Evolutionary conservation across 2,797 vertebrate species (phyloP).

Genomic region (Lacerta agilis): DNA sequence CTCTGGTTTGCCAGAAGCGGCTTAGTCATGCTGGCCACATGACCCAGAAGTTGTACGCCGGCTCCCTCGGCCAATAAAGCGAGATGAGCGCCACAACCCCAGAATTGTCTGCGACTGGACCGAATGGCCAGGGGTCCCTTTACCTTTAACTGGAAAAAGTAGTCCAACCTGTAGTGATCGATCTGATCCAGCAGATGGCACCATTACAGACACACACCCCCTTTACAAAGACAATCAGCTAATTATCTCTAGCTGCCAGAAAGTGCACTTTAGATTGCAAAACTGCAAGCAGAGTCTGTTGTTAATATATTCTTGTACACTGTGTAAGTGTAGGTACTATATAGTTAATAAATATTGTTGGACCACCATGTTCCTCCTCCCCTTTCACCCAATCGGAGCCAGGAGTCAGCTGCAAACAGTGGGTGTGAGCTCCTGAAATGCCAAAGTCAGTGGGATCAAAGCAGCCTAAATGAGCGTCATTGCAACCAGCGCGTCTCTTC

Average conservation of each 20-base stretch:
- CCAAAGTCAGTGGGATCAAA: neutral
- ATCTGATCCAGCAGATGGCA: neutral
- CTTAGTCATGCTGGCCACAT: no score
- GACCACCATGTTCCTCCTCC: no score
- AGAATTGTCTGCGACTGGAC: no score
- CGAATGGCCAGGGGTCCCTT: no score
- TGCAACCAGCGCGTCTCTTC: neutral
- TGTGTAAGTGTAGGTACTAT: neutral
- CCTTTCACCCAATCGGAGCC: neutral
- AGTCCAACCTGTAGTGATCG: neutral
- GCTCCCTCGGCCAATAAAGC: no score
- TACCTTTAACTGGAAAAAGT: neutral
- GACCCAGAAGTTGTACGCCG: no score
- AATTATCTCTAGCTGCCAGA: neutral
- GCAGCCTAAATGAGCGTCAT: neutral
- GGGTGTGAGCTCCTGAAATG: neutral
- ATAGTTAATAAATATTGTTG: neutral
- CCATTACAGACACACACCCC: neutral
- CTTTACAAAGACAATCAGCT: neutral
- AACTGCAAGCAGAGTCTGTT: neutral
- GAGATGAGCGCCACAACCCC: no score
- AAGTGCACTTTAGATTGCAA: neutral
- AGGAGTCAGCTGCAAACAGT: no score
- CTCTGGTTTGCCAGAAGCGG: no score
- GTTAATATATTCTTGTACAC: neutral